Base-by-base conservation (phyloP, 2,113 vertebrate species). In the Haplotaxodon microlepis region DNA sequence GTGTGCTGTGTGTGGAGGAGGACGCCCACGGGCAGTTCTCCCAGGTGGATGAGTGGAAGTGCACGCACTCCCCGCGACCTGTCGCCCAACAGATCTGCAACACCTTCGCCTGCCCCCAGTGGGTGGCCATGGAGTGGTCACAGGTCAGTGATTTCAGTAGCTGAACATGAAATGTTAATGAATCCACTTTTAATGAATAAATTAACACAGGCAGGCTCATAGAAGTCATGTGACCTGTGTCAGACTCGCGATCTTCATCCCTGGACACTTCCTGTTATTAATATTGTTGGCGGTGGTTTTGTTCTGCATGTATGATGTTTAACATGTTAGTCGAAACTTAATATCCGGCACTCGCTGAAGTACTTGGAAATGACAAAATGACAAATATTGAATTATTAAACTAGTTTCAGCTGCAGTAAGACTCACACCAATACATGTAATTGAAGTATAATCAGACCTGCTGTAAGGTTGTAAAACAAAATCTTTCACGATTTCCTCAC, bases 111-210 rank as follows among this genome's bases (percentile, higher is more conserved):
- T 99, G 98, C 76, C 98, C 98, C 1, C 97, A 97, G 83, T 99
- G 98, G 98, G 93, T 98, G 21, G 97, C 98, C 36, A 97, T 98
- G 98, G 98, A 98, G 66, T 99, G 98, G 98, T 99, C 98, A 78
- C 98, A 98, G 96, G 98, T 99, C 89, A 97, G 93, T 78, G 36
- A 6, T 1, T 53, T 66, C 61, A 66, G 17, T 10, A 0, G 24
- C 56, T 59, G 53, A 24, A 24, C 53, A 24, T 8, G 21, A 13
- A 56, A 24, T 56, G 11, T 13, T 24, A 7, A 56, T 56, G 21
- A 12, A 56, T 56, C 21, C 21, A 24, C 11, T 24, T 8, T 10
- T 5, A 13, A 56, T 13, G 11, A 24, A 56, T 24, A 24, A 56
- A 0, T 56, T 1, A 54, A 54, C 4, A 11, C n/a, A 54, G n/a